These are phyloP conservation scores for Archaeoteleia sp. DNA, from an alignment of 2,888 invertebrate genomes.

Conservation along the genomic window DNA sequence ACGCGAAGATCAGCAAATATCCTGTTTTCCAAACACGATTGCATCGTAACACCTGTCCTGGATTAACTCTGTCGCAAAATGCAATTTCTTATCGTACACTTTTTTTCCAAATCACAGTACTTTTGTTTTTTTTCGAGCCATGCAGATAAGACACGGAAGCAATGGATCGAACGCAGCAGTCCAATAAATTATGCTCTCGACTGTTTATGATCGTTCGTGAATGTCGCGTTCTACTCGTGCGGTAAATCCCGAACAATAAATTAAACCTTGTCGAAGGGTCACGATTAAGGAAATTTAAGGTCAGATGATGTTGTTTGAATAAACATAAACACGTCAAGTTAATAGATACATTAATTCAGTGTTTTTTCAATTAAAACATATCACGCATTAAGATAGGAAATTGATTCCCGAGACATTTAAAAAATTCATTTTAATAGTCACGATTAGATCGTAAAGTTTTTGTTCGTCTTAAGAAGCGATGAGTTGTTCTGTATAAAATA, in stretches of 20 bases:
- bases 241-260: constrained; percentile 19
- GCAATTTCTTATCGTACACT: constrained; percentile 20
- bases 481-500: not conserved
- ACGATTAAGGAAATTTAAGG: constrained; percentile 8
- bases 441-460: no score
- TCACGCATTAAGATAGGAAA: no score
- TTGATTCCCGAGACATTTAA: no score
- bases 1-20: constrained; percentile 8
- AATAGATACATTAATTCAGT: not conserved
- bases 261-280: constrained; percentile 13
- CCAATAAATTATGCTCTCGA: constrained; percentile 24
- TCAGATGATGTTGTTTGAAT: constrained; percentile 4
- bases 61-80: constrained; percentile 18
- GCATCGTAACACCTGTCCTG: constrained; percentile 14
- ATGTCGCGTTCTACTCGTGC: constrained; percentile 16
- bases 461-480: no score
- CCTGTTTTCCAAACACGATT: constrained; percentile 6
- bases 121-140: constrained; percentile 15
- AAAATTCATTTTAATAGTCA: no score
- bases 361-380: no score
- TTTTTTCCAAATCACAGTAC: constrained; percentile 10
- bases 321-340: constrained; percentile 11
- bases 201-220: constrained; percentile 31
- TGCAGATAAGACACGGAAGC: constrained; percentile 11
- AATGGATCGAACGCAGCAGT: constrained; percentile 14